Conservation (phyloP, 2,113 vertebrate genomes). For the Apistogramma diplotaenia region DNA sequence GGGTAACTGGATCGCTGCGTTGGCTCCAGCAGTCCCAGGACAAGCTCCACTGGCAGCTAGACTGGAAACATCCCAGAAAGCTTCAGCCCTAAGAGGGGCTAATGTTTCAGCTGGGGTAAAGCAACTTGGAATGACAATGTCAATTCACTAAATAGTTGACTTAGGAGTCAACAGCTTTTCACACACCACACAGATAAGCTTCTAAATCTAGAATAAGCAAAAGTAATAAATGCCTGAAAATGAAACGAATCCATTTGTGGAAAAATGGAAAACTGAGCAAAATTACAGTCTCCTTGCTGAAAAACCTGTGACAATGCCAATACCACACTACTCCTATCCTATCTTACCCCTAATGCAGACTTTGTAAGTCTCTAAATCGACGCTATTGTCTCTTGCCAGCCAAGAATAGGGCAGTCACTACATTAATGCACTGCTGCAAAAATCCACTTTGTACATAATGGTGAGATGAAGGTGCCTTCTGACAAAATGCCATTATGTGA, state of each 20-base stretch:
- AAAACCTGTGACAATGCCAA: no score
- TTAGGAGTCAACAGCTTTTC: conserved; percentile 74
- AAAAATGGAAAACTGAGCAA: no score
- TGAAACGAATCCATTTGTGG: neutral
- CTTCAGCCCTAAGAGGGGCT: conserved; percentile 70
- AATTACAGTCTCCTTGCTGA: no score
- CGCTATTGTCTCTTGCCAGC: no score
- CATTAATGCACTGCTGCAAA: no score
- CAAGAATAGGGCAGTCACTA: no score
- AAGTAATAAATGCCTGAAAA: neutral
- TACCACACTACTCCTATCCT: no score
- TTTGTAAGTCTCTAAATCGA: no score
- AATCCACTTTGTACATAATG: no score
- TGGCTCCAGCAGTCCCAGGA: conserved; percentile 69
- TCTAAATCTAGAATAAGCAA: neutral
- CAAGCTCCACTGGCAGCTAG: conserved; percentile 70
- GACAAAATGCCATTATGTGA: no score
- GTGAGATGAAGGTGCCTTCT: no score
- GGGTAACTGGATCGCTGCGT: conserved; percentile 77
- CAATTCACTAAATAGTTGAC: conserved; percentile 76
- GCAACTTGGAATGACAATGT: conserved; percentile 76
- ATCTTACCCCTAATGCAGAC: no score
- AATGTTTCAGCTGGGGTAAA: conserved; percentile 77
- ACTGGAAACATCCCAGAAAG: conserved; percentile 76
- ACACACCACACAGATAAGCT: conserved; percentile 41